Conservation (phyloP, 2,797 vertebrate genomes). For the Gambelia wislizenii region DNA sequence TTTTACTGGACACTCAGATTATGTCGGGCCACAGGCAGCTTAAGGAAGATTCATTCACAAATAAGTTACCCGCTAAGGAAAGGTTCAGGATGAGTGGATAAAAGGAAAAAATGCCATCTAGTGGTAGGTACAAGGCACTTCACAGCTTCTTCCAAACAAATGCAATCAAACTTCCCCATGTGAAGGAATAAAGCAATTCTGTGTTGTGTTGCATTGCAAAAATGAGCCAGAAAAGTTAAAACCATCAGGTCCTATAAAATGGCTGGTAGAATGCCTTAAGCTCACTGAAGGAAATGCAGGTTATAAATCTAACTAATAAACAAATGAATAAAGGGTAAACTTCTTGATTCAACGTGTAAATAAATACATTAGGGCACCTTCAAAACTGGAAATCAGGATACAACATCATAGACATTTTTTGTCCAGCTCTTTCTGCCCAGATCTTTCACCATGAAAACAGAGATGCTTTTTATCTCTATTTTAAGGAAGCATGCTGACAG, state of each 20-base stretch:
- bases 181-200: not conserved
- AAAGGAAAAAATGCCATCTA: constrained; percentile 31
- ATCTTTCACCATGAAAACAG: not conserved
- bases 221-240: not conserved
- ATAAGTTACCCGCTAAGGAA: not conserved
- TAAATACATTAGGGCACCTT: not conserved
- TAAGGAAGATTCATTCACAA: not conserved
- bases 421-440: not conserved
- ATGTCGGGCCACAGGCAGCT: not conserved
- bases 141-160: not conserved
- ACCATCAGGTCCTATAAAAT: not conserved
- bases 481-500: not conserved
- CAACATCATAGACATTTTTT: not conserved
- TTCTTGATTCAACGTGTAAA: not conserved
- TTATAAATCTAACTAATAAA: too few relatives aligned
- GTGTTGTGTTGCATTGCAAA: not conserved
- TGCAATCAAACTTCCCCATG: too few relatives aligned
- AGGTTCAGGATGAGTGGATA: accelerated
- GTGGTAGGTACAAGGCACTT: accelerated
- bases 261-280: too few relatives aligned
- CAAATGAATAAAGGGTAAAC: not conserved
- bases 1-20: not conserved
- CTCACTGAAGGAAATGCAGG: too few relatives aligned
- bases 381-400: not conserved
- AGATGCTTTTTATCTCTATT: not conserved